These are phyloP conservation scores for Alentia gelatinosa DNA, from an alignment of 2,888 invertebrate genomes.

Conservation along the genomic window DNA sequence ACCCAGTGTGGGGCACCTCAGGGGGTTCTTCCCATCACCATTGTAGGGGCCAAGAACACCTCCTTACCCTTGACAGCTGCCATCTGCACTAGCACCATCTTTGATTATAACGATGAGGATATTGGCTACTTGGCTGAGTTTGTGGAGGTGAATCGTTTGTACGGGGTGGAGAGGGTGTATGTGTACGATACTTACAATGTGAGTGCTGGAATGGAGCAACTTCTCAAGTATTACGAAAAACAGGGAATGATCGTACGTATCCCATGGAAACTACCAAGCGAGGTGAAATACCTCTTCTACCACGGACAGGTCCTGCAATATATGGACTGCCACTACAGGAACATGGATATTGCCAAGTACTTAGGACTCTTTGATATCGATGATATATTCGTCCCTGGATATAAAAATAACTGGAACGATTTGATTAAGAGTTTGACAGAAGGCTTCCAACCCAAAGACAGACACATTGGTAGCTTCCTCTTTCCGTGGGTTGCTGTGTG, in stretches of 20 bases:
- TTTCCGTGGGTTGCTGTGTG: neutral
- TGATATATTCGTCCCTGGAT: neutral
- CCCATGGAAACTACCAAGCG: neutral
- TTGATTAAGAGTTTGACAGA: neutral
- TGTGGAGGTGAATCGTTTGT: neutral
- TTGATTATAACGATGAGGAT: neutral
- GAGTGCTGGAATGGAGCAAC: neutral
- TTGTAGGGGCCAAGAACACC: neutral
- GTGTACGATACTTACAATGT: slow-evolving; percentile 19
- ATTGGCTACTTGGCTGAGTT: neutral
- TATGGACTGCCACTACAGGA: neutral
- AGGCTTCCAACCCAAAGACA: neutral
- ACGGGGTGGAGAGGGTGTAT: neutral
- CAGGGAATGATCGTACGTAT: neutral
- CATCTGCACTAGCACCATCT: slow-evolving; percentile 32
- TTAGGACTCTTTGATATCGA: neutral
- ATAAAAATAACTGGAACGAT: neutral
- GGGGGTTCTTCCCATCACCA: neutral
- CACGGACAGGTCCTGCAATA: slow-evolving; percentile 17
- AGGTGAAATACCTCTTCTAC: neutral
- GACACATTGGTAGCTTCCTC: neutral
- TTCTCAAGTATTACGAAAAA: neutral
- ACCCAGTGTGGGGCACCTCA: neutral
- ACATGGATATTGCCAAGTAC: neutral
- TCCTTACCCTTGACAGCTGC: neutral